phyloP scores from a whole-genome alignment of 2,113 vertebrate species.

The Macquaria australasica region DNA sequence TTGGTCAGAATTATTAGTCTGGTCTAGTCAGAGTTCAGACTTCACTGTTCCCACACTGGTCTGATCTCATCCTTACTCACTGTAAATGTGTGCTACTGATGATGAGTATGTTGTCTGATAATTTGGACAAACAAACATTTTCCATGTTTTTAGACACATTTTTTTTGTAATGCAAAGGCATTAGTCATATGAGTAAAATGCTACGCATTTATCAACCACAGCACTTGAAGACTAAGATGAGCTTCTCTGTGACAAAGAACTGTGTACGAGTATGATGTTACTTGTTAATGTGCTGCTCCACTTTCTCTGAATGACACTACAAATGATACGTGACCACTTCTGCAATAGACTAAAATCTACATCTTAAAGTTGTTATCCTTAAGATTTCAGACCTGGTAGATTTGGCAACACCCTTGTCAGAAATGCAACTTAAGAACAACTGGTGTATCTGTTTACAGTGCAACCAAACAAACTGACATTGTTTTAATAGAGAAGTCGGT shows the following conservation, averaged over 20 bases:
- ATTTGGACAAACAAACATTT: slow-evolving; percentile 35
- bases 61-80: slow-evolving; percentile 56
- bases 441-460: not conserved
- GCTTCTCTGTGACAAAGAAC: not conserved
- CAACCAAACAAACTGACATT: too few species aligned
- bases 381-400: not conserved
- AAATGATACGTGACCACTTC: not conserved
- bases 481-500: too few species aligned
- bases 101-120: slow-evolving; percentile 24
- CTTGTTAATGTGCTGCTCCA: not conserved
- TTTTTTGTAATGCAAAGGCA: slow-evolving; percentile 11
- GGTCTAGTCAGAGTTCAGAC: slow-evolving; percentile 43
- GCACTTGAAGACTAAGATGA: slow-evolving; percentile 5
- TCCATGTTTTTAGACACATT: slow-evolving; percentile 5
- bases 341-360: not conserved
- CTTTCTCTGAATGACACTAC: not conserved
- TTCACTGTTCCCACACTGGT: slow-evolving; percentile 35
- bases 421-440: not conserved
- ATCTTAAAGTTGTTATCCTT: not conserved
- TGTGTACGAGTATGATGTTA: not conserved
- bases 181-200: slow-evolving; percentile 44
- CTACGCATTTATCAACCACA: slow-evolving; percentile 19
- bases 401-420: not conserved
- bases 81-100: slow-evolving; percentile 20
- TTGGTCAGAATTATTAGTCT: slow-evolving; percentile 31